Evolutionary conservation across 2,888 invertebrate species (phyloP).

Genomic region (Campaea margaritaria): DNA sequence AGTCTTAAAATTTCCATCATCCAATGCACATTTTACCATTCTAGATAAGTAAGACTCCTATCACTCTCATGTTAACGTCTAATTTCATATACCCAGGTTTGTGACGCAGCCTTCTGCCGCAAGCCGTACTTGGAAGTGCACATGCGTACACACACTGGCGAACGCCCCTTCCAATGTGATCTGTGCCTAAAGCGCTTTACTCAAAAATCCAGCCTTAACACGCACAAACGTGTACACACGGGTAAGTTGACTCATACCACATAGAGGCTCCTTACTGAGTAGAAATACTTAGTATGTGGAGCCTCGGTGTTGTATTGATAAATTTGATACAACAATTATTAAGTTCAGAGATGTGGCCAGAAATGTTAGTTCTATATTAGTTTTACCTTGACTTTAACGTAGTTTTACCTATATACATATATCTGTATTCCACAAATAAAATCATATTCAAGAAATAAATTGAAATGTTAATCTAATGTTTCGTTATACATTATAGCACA

Average conservation of each 20-base stretch:
- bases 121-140: constrained; percentile 93
- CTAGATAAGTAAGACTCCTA: background rate
- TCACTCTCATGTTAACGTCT: constrained; percentile 10
- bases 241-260: constrained; percentile 66
- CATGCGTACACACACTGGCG: constrained; percentile 92
- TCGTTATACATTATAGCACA: background rate
- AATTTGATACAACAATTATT: constrained; percentile 16
- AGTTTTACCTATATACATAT: no score
- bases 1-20: no score
- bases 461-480: background rate
- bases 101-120: constrained; percentile 92
- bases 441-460: background rate
- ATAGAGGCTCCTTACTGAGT: constrained; percentile 25
- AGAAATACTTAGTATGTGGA: constrained; percentile 14
- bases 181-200: constrained; percentile 91
- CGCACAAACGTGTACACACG: constrained; percentile 92
- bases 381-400: no score
- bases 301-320: constrained; percentile 28
- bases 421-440: no score
- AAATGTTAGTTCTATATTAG: constrained; percentile 6
- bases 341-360: constrained; percentile 4
- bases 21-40: no score
- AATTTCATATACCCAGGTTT: constrained; percentile 71
- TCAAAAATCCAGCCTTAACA: constrained; percentile 92
- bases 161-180: constrained; percentile 90